A percentile compares a stretch with the other conserved stretches of the same genome.
These are phyloP conservation scores for Genyomyrus donnyi DNA, from an alignment of 2,113 vertebrate genomes.

Conservation along the genomic window DNA sequence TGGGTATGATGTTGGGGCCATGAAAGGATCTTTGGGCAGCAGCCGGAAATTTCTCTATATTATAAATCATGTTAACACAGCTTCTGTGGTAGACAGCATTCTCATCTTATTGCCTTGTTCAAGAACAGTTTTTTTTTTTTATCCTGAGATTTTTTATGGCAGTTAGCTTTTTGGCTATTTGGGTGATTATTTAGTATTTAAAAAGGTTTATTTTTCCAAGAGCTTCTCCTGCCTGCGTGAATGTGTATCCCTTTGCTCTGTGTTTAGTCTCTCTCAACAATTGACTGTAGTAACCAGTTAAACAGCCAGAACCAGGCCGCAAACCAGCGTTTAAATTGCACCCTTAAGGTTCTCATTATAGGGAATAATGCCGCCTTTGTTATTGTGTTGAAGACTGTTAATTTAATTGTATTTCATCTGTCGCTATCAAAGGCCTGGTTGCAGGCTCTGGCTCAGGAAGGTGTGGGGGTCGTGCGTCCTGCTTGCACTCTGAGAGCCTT, in stretches of 20 bases:
- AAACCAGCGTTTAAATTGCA: neutral
- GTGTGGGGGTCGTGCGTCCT: neutral
- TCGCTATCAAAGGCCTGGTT: neutral
- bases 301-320: neutral
- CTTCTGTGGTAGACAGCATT: neutral
- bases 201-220: neutral
- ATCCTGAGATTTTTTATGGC: neutral
- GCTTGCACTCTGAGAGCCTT: neutral
- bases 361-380: neutral
- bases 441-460: neutral
- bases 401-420: neutral
- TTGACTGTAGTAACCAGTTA: neutral
- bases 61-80: neutral
- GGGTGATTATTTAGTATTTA: neutral
- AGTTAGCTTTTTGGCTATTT: neutral
- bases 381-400: neutral
- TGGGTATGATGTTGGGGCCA: neutral
- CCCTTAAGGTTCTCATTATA: neutral
- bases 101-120: neutral
- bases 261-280: neutral
- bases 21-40: neutral
- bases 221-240: neutral
- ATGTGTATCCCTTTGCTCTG: neutral
- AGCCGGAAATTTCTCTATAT: neutral
- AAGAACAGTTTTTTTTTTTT: neutral